phyloP scores from a whole-genome alignment of 2,888 invertebrate genomes.

The Imbricaverruca yamaguchii region DNA sequence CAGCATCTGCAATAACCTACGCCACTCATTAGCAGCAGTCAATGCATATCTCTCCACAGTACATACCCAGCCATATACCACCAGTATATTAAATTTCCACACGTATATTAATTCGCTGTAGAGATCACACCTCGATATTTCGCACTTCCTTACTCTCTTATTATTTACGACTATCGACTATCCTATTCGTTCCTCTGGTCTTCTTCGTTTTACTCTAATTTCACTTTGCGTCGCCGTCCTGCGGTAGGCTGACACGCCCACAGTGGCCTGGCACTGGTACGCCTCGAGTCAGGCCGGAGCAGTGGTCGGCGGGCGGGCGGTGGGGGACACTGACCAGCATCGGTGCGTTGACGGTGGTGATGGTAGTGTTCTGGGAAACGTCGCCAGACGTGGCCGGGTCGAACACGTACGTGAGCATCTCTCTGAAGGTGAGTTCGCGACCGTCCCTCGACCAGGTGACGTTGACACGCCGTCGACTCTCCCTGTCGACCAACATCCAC shows the following conservation, averaged over 20 bases:
- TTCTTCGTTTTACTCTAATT: no score
- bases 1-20: no score
- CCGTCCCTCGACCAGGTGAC: constrained; percentile 25
- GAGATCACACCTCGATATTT: no score
- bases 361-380: constrained; percentile 18
- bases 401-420: constrained; percentile 30
- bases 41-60: no score
- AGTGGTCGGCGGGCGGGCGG: background rate
- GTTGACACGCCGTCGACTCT: constrained; percentile 24
- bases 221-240: no score
- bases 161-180: no score
- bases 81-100: no score
- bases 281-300: background rate
- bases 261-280: background rate
- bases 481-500: background rate
- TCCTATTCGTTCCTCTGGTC: no score
- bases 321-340: constrained; percentile 29
- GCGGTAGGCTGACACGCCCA: background rate
- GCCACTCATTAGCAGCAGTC: no score
- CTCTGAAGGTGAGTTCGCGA: constrained; percentile 28
- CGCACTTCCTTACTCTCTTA: no score
- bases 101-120: no score
- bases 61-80: no score
- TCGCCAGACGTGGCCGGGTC: constrained; percentile 25
- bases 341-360: constrained; percentile 31